Evolutionary conservation across 2,797 vertebrate genomes (phyloP).

Genomic region (Carcharodon carcharias): DNA sequence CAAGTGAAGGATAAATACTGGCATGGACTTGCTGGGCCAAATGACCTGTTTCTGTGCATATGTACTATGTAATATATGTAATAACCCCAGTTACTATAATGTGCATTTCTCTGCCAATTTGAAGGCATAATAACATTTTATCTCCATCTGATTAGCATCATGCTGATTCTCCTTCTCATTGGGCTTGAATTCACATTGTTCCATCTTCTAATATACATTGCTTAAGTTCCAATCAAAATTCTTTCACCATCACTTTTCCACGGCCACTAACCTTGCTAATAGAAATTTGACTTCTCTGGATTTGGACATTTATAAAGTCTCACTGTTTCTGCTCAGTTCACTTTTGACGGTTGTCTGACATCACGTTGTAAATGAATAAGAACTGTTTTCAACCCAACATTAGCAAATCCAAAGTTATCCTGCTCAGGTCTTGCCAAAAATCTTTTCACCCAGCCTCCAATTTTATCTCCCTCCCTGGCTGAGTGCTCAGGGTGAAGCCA

Average conservation of each 20-base stretch:
- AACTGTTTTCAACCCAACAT: not conserved
- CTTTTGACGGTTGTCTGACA: not conserved
- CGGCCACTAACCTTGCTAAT: not conserved
- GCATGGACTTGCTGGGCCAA: no score
- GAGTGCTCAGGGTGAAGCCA: not conserved
- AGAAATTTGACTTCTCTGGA: not conserved
- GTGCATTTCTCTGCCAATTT: not conserved
- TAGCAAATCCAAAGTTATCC: not conserved
- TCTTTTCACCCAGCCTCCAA: not conserved
- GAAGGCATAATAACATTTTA: not conserved
- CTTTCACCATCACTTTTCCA: not conserved
- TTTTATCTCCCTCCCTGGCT: not conserved
- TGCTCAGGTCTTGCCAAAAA: not conserved
- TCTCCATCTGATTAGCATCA: not conserved
- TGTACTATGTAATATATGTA: no score
- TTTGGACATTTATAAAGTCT: not conserved
- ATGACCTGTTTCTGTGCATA: no score
- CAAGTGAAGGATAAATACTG: no score
- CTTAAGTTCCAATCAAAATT: not conserved
- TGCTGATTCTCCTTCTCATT: not conserved
- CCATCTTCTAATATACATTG: not conserved
- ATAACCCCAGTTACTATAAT: not conserved
- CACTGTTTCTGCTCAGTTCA: not conserved
- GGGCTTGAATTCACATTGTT: not conserved
- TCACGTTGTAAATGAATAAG: not conserved